phyloP scores from a whole-genome alignment of 2,888 invertebrate species.

The Isoperla grammatica region DNA sequence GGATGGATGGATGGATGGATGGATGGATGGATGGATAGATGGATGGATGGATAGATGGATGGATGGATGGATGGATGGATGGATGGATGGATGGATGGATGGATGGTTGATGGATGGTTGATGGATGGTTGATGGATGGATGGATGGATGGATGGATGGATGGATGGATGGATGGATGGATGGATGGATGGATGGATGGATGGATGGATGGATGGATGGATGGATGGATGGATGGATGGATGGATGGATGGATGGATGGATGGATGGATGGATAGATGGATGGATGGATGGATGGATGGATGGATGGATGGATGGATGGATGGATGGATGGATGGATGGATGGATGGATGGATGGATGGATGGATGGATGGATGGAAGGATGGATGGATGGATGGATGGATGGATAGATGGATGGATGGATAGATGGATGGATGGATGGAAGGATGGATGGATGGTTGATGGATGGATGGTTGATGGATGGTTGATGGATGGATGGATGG shows the following conservation, averaged over 20 bases:
- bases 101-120: too few species aligned
- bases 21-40: neutral
- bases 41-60: neutral
- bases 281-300: neutral
- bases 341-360: neutral
- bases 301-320: neutral
- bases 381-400: neutral
- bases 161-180: neutral
- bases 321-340: neutral
- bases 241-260: neutral
- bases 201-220: neutral
- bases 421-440: neutral
- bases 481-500: too few species aligned
- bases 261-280: too few species aligned
- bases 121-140: too few species aligned
- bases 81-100: neutral
- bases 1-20: neutral
- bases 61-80: neutral
- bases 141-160: neutral
- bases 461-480: too few species aligned
- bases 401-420: too few species aligned
- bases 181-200: neutral
- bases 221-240: neutral
- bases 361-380: neutral
- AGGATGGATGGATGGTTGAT: neutral